Evolutionary conservation across 2,113 vertebrate species (phyloP), one percentile per base, ranked within the genome.

Genomic region (Callocephalon fimbriatum): DNA sequence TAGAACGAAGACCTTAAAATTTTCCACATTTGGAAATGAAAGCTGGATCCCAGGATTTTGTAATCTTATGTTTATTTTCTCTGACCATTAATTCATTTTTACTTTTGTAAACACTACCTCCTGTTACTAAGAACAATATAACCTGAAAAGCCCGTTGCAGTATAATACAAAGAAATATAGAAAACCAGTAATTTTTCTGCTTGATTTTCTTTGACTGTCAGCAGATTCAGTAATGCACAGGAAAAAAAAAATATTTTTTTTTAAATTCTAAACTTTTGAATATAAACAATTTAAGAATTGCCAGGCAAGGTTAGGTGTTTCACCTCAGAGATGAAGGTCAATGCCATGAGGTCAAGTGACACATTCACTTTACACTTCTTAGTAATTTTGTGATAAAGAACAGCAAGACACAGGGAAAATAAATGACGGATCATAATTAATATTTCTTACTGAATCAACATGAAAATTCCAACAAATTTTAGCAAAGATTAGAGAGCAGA

Each of bases 381-480:
- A 53, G 9, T 90, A 79, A 96, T 88, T 97, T 97, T 90, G 96
- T 85, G 65, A 66, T 37, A 93, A 50, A 74, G 54, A 93, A 14
- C 17, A 91, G 40, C 17, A 66, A 88, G 96, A 93, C 70, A 97
- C 31, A 95, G 93, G 48, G 29, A 92, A 95, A 95, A 74, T 88
- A 97, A 97, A 86, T 95, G 91, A 61, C 77, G 93, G 56, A 92
- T 50, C 6, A 62, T 17, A 2, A 48, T 40, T 75, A 29, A 31
- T 94, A 56, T 59, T 97, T 94, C 81, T 73, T 82, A 81, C 27
- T 95, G 93, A 98, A 92, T 96, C 80, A 93, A 96, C 65, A 97
- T 35, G 26, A 95, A 97, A 95, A 96, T 97, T 97, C 92, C 84
- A 96, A 89, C 75, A 95, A 92, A 88, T 63, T 90, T 97, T 98